Base-by-base conservation (phyloP, 2,113 vertebrate species). In the Brachyhypopomus occidentalis region DNA sequence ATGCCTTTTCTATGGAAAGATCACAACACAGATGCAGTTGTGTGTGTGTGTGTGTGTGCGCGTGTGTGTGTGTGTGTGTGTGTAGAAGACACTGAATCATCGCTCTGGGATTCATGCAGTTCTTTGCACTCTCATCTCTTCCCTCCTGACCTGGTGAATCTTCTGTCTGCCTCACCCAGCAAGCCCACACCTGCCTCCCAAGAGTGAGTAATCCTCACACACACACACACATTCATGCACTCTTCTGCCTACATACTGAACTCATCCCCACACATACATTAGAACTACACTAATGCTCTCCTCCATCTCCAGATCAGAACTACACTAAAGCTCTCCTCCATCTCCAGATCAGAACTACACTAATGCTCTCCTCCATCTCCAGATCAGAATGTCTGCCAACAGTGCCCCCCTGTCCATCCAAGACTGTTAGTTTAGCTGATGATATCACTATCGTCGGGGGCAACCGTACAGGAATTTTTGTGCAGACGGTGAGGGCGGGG, bases 401-500 rank as follows among this genome's bases (percentile, higher is more conserved):
- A 0, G 72, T 86, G 2, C 86, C 88, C 9, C 74, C 87, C 22
- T 58, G 77, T 59, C 45, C 74, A 0, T 78, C 84, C 0, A 90
- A 84, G 70, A 91, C 58, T 92, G 83, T 81, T 82, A 91, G 92
- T 7, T 88, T 95, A 0, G 92, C 93, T 0, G 88, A 93, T 34
- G 93, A 94, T 34, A 91, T 96, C 73, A 92, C 92, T 0, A 92
- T 95, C 66, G 79, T 93, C 1, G 96, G 95, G 55, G 96, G 96
- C 63, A 96, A 95, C 91, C 89, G 45, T 76, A 94, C 95, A 0
- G 95, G 95, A 76, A 90, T 96, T 34, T 95, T 95, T 7, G 91
- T 97, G 55, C 95, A 94, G 58, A 92, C 94, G 36, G 96, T 97
- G 84, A 94, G 88, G 77, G 86, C 92, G 0, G 94, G 94, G n/a